Evolutionary conservation across 2,888 invertebrate species (phyloP).

Genomic region (Phortica magna): DNA sequence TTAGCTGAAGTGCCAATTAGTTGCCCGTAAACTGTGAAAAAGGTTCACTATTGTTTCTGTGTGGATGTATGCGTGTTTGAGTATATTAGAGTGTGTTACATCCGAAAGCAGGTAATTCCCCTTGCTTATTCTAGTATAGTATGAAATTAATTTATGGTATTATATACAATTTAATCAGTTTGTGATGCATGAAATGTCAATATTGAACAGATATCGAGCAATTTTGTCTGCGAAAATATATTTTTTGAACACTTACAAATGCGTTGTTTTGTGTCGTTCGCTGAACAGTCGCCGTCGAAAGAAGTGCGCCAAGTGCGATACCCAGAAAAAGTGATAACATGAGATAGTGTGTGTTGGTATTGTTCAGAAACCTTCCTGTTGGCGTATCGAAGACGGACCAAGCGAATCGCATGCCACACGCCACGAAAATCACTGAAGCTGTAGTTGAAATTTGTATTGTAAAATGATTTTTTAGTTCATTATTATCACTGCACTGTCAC

Average conservation of each 20-base stretch:
- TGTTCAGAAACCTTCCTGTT: conserved; percentile 56
- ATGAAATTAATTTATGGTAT: no score
- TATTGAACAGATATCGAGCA: not conserved
- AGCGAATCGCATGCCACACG: conserved; percentile 71
- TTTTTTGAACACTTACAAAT: conserved; percentile 63
- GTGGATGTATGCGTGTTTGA: not conserved
- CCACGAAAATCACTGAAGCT: conserved; percentile 69
- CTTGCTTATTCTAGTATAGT: not conserved
- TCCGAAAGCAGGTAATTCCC: not conserved
- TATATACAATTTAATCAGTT: no score
- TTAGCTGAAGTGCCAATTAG: conserved; percentile 40
- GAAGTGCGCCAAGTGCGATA: conserved; percentile 64
- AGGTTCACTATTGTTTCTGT: not conserved
- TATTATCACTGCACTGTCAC: not conserved
- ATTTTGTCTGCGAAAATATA: not conserved
- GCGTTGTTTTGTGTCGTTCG: conserved; percentile 70
- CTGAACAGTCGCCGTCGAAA: conserved; percentile 69
- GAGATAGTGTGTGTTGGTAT: conserved; percentile 60
- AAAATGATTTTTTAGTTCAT: not conserved
- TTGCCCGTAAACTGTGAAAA: conserved; percentile 13
- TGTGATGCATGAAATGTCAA: not conserved
- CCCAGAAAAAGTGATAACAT: conserved; percentile 74
- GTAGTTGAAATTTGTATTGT: not conserved
- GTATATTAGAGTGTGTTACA: conserved; percentile 6
- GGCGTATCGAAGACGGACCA: conserved; percentile 72